Conservation (phyloP, 2,888 invertebrate species). For the Osedax frankpressi region DNA sequence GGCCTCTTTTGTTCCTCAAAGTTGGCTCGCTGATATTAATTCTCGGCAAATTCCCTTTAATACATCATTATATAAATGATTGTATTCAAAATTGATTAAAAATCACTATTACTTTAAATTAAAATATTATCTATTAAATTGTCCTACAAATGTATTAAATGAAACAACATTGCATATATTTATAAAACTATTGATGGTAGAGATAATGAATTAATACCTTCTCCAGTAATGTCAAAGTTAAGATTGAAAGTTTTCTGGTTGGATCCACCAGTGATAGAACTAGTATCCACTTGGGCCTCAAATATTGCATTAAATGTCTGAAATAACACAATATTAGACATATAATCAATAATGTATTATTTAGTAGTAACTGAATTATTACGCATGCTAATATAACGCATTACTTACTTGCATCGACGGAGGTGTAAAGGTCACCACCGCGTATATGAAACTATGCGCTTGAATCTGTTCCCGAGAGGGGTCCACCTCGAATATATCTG, state of each 20-base stretch:
- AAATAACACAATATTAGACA: too few species aligned
- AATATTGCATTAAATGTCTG: conserved; percentile 41
- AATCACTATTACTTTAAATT: too few species aligned
- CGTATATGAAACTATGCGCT: conserved; percentile 43
- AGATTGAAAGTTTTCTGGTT: conserved; percentile 37
- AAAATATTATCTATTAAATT: too few species aligned
- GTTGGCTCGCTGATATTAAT: conserved; percentile 40
- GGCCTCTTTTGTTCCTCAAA: conserved; percentile 44
- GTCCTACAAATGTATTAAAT: too few species aligned
- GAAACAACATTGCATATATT: too few species aligned
- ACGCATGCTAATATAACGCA: too few species aligned
- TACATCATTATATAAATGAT: too few species aligned
- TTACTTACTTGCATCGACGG: conserved; percentile 46
- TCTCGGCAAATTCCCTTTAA: conserved; percentile 38
- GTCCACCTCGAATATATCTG: conserved; percentile 44
- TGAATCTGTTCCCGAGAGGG: conserved; percentile 41
- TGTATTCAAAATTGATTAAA: too few species aligned
- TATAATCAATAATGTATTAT: too few species aligned
- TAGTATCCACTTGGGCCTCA: conserved; percentile 37
- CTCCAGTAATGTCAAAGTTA: conserved; percentile 42
- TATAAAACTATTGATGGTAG: too few species aligned
- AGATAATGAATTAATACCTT: too few species aligned
- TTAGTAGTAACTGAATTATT: too few species aligned
- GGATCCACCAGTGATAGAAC: conserved; percentile 26
- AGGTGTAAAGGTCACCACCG: conserved; percentile 44